These are phyloP conservation scores for Gallinago undulata DNA, from an alignment of 2,113 vertebrate genomes.

Conservation along the genomic window DNA sequence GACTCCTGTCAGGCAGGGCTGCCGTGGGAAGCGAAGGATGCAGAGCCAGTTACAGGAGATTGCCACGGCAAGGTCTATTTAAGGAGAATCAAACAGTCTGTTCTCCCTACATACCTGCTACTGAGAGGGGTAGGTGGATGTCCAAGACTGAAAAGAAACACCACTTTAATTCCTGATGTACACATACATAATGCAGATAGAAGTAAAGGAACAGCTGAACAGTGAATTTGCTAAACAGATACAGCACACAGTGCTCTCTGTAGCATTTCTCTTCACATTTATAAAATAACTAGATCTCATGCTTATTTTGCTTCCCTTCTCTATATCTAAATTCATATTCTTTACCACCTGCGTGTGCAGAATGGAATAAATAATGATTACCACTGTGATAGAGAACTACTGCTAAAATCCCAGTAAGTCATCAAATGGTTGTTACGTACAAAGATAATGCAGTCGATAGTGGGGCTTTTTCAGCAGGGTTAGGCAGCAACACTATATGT, in stretches of 20 bases:
- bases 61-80: neutral
- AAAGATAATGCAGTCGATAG: slow-evolving; percentile 68
- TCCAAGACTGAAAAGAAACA: neutral
- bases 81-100: neutral
- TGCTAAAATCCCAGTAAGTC: slow-evolving; percentile 71
- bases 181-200: neutral
- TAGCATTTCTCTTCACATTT: slow-evolving; percentile 31
- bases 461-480: slow-evolving; percentile 64
- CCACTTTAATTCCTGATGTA: neutral
- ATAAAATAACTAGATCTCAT: slow-evolving; percentile 51
- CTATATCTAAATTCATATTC: slow-evolving; percentile 67
- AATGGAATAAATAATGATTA: slow-evolving; percentile 71
- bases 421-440: slow-evolving; percentile 67
- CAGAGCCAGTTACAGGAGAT: neutral
- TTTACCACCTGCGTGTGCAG: slow-evolving; percentile 64
- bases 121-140: neutral
- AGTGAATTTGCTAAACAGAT: slow-evolving; percentile 2
- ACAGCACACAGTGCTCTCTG: neutral
- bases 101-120: neutral
- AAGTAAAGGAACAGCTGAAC: neutral
- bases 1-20: neutral
- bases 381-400: slow-evolving; percentile 63
- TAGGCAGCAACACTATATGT: slow-evolving; percentile 69
- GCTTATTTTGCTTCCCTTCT: slow-evolving; percentile 41
- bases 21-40: neutral